phyloP scores from a whole-genome alignment of 2,113 vertebrate genomes.

The Electrona antarctica region DNA sequence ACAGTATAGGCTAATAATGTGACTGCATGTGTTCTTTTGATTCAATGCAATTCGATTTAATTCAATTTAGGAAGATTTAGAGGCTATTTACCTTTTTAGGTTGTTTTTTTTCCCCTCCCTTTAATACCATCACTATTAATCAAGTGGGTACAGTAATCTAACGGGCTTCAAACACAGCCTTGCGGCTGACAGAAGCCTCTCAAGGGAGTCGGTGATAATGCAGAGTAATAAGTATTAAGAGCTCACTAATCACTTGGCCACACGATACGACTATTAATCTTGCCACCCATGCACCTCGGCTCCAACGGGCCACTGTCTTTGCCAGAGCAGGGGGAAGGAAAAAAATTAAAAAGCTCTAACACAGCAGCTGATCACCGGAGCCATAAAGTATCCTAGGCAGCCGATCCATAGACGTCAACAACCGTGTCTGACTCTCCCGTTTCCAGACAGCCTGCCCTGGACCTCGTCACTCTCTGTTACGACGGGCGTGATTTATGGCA shows the following conservation, averaged over 20 bases:
- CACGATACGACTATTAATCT: conserved; percentile 82
- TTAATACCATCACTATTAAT: conserved; percentile 73
- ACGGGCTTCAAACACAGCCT: conserved; percentile 67
- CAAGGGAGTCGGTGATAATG: conserved; percentile 77
- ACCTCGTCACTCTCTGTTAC: conserved; percentile 56
- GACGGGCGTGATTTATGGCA: conserved; percentile 65
- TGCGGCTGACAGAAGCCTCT: conserved; percentile 75
- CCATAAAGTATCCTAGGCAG: conserved; percentile 59
- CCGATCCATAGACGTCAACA: conserved; percentile 69
- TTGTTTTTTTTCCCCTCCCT: conserved; percentile 47
- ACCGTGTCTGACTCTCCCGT: conserved; percentile 35
- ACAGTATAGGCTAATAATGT: no score
- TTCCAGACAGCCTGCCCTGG: conserved; percentile 35
- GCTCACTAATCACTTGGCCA: conserved; percentile 81
- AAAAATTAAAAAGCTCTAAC: conserved; percentile 68
- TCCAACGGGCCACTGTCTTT: conserved; percentile 60
- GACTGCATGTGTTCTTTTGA: no score
- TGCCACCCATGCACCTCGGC: conserved; percentile 60
- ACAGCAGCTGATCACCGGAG: conserved; percentile 47
- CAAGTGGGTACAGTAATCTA: conserved; percentile 68
- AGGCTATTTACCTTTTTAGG: conserved; percentile 68
- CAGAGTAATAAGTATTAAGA: conserved; percentile 82
- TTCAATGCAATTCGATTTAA: conserved; percentile 45
- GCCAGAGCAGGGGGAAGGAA: conserved; percentile 48
- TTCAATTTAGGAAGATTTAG: conserved; percentile 67